Base-by-base conservation (phyloP, 2,113 vertebrate genomes). In the Irena cyanogastra region DNA sequence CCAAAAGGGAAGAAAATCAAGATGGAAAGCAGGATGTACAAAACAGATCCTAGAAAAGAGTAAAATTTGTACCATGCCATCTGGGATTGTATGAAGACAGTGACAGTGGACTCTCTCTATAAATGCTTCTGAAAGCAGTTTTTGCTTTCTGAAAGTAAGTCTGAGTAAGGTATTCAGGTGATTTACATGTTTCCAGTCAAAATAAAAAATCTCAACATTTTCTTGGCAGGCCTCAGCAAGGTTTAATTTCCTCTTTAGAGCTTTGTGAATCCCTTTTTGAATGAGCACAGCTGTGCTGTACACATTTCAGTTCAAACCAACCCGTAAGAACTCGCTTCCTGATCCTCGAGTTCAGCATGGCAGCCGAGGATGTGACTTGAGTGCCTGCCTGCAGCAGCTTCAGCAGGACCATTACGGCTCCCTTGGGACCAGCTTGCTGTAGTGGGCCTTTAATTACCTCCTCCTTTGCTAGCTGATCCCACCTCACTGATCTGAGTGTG, bases 311-410 rank as follows among this genome's bases (percentile, higher is more conserved):
- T 47, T 56, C 50, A 72, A 57, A 45, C 16, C 3, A 1, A 17
- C 33, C 13, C 0, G 0, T 53, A 85, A 42, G 59, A 57, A 41
- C 23, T 19, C 10, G 5, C 8, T 47, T 47, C 16, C 16, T 0
- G 0, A 24, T 3, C 23, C 41, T 63, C 0, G 13, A 45, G 52
- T 15, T 33, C 35, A 26, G 63, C 65, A 35, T 35, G 66, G 47
- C 57, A 41, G 44, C 41, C 6, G 53, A 74, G 37, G 1, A n/a
- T 49, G 35, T 4, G 30, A 27, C 44, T 4, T 6, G 24, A 37
- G 72, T 6, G 22, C 10, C 13, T 21, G 35, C 27, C 57, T 42
- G 30, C 45, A 75, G 57, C 26, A 13, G 8, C 33, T 26, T 63
- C 14, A 7, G 17, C 6, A 4, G 6, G 39, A 33, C 28, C 28